Percentiles rank a stretch among this genome's conserved stretches.
Conservation (phyloP, 2,113 vertebrate species). For the Forbesichthys papilliferus region DNA sequence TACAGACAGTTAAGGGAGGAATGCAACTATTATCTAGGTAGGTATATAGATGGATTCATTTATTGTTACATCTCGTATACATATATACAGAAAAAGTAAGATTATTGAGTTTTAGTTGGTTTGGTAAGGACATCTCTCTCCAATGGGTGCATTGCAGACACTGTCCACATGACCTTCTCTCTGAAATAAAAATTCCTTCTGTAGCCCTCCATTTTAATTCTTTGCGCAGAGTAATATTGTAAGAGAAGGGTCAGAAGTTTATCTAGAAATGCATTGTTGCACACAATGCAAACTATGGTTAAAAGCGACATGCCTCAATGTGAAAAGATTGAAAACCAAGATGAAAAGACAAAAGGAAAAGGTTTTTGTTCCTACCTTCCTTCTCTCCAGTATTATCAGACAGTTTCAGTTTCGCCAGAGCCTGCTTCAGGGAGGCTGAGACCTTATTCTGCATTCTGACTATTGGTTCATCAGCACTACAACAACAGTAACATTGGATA, state of each 20-base stretch:
- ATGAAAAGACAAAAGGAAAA: neutral
- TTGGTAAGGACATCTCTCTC: neutral
- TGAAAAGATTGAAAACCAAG: neutral
- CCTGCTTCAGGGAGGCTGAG: conserved; percentile 90
- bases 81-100: no score
- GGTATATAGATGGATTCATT: no score
- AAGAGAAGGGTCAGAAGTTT: no score
- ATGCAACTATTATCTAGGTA: no score
- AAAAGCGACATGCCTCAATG: neutral
- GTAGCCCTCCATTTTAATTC: neutral
- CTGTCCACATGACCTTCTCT: no score
- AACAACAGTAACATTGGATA: conserved; percentile 14
- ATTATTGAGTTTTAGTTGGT: no score
- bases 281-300: no score
- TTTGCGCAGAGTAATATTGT: neutral
- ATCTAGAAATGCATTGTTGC: neutral
- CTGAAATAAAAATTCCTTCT: neutral
- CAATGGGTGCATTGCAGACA: no score
- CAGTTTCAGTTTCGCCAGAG: conserved; percentile 87
- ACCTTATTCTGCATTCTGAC: conserved; percentile 87
- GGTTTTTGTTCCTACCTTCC: conserved; percentile 76
- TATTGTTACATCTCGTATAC: no score
- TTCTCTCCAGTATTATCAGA: conserved; percentile 77
- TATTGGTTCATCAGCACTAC: conserved; percentile 89
- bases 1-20: no score